Percentiles rank a stretch among this genome's conserved stretches.
phyloP scores from a whole-genome alignment of 1,140 invertebrate species.

The Sesamia nonagrioides region DNA sequence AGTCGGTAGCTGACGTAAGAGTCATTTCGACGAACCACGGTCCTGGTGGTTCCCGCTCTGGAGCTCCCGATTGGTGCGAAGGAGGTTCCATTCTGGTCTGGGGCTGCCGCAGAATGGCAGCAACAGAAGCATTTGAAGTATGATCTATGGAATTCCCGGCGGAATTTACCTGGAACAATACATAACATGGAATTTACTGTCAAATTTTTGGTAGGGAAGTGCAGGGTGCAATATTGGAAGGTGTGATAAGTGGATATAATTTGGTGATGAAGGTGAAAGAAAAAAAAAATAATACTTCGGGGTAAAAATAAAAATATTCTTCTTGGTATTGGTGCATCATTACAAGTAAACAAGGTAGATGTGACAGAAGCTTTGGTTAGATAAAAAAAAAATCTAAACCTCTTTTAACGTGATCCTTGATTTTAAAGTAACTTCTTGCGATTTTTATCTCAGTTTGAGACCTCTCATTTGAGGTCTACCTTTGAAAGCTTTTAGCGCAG shows the following conservation, averaged over 20 bases:
- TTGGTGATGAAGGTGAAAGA: background rate
- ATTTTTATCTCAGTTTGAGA: background rate
- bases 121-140: slow-evolving; percentile 87
- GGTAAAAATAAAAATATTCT: no score
- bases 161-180: slow-evolving; percentile 86
- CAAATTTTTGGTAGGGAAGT: background rate
- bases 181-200: slow-evolving; percentile 41
- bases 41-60: slow-evolving; percentile 74
- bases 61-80: slow-evolving; percentile 80
- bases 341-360: no score
- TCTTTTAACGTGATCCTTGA: background rate
- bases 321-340: no score
- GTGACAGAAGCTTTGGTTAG: no score
- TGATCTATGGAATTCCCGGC: slow-evolving; percentile 85
- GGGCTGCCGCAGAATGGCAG: slow-evolving; percentile 64
- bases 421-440: background rate
- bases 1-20: slow-evolving; percentile 83
- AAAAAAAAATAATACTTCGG: background rate
- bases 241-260: background rate
- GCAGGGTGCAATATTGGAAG: background rate
- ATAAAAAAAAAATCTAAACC: no score
- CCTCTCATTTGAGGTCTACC: background rate
- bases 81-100: slow-evolving; percentile 77
- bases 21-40: slow-evolving; percentile 79
- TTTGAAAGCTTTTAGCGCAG: background rate